Evolutionary conservation across 2,888 invertebrate genomes (phyloP).

Genomic region (Amphipoea oculea): DNA sequence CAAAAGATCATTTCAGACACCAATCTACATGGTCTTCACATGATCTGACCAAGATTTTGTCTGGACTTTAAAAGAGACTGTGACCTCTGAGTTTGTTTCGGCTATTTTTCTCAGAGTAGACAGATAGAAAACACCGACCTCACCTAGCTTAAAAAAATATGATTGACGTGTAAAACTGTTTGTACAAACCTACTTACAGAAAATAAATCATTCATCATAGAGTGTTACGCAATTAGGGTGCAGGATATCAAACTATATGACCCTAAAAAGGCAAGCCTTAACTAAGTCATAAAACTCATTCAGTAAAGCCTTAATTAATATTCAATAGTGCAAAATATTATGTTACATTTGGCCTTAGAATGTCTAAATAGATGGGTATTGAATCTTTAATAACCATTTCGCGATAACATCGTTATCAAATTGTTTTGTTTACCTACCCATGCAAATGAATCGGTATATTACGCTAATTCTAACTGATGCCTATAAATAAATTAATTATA

Average conservation of each 20-base stretch:
- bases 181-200: too few species aligned
- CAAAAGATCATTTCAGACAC: too few species aligned
- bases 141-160: too few species aligned
- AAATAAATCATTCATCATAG: too few species aligned
- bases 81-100: too few species aligned
- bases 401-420: neutral
- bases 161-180: too few species aligned
- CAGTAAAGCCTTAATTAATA: slow-evolving; percentile 34
- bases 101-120: too few species aligned
- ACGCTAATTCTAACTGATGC: neutral
- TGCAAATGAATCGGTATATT: neutral
- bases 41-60: too few species aligned
- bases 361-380: slow-evolving; percentile 2
- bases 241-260: neutral
- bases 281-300: neutral
- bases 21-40: too few species aligned
- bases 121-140: too few species aligned
- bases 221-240: too few species aligned
- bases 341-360: slow-evolving; percentile 4
- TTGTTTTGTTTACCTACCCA: neutral
- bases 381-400: slow-evolving; percentile 9
- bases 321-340: neutral
- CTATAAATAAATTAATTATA: neutral
- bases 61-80: too few species aligned
- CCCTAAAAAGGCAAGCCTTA: neutral